Percentiles rank a stretch among this genome's conserved stretches.
Evolutionary conservation across 1,140 invertebrate genomes (phyloP).

Genomic region (Leptonema lineaticorne): DNA sequence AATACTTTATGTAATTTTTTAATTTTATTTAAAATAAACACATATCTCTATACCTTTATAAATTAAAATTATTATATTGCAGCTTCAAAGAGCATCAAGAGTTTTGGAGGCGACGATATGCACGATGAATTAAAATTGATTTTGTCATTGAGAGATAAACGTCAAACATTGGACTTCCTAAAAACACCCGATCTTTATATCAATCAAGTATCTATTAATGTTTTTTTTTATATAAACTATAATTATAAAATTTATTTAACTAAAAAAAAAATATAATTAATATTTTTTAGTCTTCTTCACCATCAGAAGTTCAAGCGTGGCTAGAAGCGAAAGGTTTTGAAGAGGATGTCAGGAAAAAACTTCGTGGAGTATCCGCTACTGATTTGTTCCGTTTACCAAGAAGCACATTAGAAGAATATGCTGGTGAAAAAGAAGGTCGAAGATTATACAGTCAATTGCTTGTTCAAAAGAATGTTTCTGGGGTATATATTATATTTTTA

Average conservation of each 20-base stretch:
- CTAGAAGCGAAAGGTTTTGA: constrained; percentile 74
- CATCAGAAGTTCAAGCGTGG: constrained; percentile 73
- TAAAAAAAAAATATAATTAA: no score
- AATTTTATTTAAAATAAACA: constrained; percentile 11
- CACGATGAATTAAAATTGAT: constrained; percentile 71
- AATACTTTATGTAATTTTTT: constrained; percentile 39
- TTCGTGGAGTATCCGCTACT: constrained; percentile 66
- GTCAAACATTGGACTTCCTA: constrained; percentile 61
- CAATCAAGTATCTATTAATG: constrained; percentile 56
- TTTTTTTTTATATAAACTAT: no score
- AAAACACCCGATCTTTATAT: constrained; percentile 74
- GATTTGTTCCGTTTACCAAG: constrained; percentile 69
- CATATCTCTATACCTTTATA: not conserved
- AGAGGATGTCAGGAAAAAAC: constrained; percentile 60
- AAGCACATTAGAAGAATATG: constrained; percentile 66
- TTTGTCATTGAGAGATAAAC: constrained; percentile 62
- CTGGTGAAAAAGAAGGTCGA: constrained; percentile 68
- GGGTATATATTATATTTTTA: constrained; percentile 59
- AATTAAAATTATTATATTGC: constrained; percentile 18
- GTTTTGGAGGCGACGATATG: constrained; percentile 53
- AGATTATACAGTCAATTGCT: constrained; percentile 74
- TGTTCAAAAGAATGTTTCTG: constrained; percentile 72
- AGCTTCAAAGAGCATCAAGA: constrained; percentile 48
- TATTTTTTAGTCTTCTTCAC: constrained; percentile 52
- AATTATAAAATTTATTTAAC: no score